Evolutionary conservation across 2,113 vertebrate species (phyloP), one percentile per base, ranked within the genome.

Genomic region (Chaetops frenatus): DNA sequence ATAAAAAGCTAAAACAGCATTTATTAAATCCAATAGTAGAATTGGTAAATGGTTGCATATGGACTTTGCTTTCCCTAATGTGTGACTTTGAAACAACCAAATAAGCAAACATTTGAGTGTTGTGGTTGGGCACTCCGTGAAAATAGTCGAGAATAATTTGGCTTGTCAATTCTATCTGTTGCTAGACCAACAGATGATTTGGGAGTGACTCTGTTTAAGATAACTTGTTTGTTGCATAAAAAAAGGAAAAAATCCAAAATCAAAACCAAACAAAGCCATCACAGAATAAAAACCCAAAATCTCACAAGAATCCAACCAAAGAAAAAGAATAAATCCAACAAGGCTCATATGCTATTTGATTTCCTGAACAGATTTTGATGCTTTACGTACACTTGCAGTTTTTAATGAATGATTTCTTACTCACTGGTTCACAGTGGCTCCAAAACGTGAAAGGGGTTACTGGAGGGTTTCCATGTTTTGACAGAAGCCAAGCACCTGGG

Each of bases 1-100:
- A 93, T 74, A 70, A 15, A 15, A 70, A 93, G 7, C 51, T 96
- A 95, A 97, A 91, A 91, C 7, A 64, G 69, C 28, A 62, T 94
- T 96, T 92, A 87, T 95, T 94, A 96, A 91, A 65, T 69, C 61
- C 22, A 91, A 6, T 15, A 7, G 50, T 29, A 93, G 64, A 92
- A 71, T 0, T 77, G n/a, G 78, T 62, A 96, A 93, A 84, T 69
- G 23, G 62, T 72, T 69, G 53, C 61, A 61, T 35, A n/a, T 1
- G 53, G 54, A 45, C 64, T 65, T 78, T 70, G 12, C n/a, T 92
- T 93, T 78, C 51, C 60, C 28, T 57, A 44, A 61, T 53, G 6
- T 7, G 1, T 50, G 54, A 54, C 65, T 83, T 72, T 47, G 22
- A 92, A 53, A 65, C 7, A 47, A 36, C 23, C 23, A 91, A 91